Evolutionary conservation across 2,888 invertebrate genomes (phyloP), one percentile per base, ranked within the genome.

Genomic region (Machimus atricapillus): DNA sequence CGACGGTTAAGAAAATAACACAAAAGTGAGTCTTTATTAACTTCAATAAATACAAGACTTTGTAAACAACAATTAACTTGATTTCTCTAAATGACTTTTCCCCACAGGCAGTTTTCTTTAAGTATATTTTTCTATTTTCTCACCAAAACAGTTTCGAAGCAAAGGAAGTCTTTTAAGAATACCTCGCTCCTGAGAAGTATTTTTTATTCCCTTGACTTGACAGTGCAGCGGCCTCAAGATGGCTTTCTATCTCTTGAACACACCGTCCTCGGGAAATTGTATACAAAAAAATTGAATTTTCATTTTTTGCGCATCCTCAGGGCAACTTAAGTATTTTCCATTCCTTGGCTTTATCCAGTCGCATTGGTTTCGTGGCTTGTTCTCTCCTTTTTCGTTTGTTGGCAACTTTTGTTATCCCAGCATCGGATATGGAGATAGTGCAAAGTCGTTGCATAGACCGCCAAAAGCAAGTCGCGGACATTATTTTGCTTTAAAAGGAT

Each of bases 221-320:
- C 37, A 76, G 76, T 37, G 8, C 34, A 9, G 37, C 37, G 27
- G 31, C 19, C 34, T 76, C 37, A 6, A 31, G n/a, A 76, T 37
- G 76, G 76, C 37, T 76, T 37, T 16, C 37, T 19, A 76, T 76
- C 76, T 34, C n/a, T 37, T 76, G 76, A 37, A 34, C 8, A 76
- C 76, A 34, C 76, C 19, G 16, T 76, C 7, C 76, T 37, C 34
- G 37, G 66, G 23, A 66, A 23, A 66, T n/a, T 23, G 27, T 66
- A 66, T 66, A 66, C 66, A 66, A 19, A 66, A 78, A 78, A 78
- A 58, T 34, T 82, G 79, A 79, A 79, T 52, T 52, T 79, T 79
- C 79, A 79, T 79, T 52, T 79, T 79, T 52, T 27, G 79, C 52
- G 46, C 23, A 27, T 27, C 52, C 79, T 79, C 16, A 7, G 79